Conservation (phyloP, 37 sponge, comb jelly and placozoan genomes). For the Cliona cf. orientalis region DNA sequence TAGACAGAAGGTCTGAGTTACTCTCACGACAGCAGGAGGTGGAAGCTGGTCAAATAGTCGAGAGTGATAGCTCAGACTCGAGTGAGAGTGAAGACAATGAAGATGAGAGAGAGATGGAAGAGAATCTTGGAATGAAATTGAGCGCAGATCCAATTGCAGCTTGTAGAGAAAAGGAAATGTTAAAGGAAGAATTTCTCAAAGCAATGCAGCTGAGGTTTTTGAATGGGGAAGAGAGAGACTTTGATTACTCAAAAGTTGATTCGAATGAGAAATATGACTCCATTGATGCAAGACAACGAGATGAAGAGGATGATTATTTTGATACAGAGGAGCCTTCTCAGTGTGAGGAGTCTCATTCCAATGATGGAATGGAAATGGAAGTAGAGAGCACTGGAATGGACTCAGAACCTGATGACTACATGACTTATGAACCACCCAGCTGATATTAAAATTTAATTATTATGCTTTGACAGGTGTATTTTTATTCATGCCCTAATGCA, state of each 20-base stretch:
- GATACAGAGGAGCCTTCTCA: constrained; percentile 78
- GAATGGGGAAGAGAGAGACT: constrained; percentile 75
- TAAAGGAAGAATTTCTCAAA: constrained; percentile 69
- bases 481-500: no score
- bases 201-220: constrained; percentile 81
- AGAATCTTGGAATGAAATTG: constrained; percentile 1
- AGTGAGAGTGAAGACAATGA: background rate
- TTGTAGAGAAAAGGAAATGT: constrained; percentile 40
- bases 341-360: background rate
- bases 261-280: constrained; percentile 60
- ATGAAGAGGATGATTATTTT: constrained; percentile 87
- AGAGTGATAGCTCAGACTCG: background rate
- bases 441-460: background rate
- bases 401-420: background rate
- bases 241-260: constrained; percentile 83
- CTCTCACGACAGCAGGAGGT: constrained; percentile 38
- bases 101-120: background rate
- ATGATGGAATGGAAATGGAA: background rate
- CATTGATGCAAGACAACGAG: constrained; percentile 27
- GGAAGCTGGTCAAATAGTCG: constrained; percentile 44
- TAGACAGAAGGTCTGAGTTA: constrained; percentile 8
- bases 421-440: background rate
- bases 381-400: background rate
- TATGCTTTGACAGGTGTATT: background rate
- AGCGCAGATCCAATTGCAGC: constrained; percentile 33